Percentiles rank a stretch among this genome's conserved stretches.
These are phyloP conservation scores for Strigamia transsilvanica DNA, from an alignment of 2,888 invertebrate genomes.

Conservation along the genomic window DNA sequence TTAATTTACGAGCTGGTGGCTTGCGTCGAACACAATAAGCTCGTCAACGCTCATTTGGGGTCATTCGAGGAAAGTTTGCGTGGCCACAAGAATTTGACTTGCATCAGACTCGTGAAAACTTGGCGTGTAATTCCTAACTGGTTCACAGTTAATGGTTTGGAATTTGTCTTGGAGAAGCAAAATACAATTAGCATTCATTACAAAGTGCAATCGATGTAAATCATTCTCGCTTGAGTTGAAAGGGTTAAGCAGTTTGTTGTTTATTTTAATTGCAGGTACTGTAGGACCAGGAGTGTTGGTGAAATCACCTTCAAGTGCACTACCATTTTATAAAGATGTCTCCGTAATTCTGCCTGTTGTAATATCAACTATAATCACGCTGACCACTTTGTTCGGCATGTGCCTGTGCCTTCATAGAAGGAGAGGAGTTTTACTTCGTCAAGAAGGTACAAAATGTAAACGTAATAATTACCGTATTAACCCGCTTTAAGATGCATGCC, in stretches of 20 bases:
- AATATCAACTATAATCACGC: conserved; percentile 68
- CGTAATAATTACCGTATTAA: no score
- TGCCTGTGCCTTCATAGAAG: conserved; percentile 69
- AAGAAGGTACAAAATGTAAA: conserved; percentile 48
- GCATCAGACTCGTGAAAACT: conserved; percentile 26
- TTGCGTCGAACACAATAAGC: conserved; percentile 43
- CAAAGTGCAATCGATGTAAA: conserved; percentile 37
- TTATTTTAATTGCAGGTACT: conserved; percentile 49
- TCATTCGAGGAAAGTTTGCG: conserved; percentile 45
- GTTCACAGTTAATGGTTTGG: conserved; percentile 26
- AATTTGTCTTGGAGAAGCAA: conserved; percentile 35
- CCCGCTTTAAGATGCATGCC: no score
- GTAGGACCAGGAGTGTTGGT: conserved; percentile 52
- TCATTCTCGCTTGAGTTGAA: conserved; percentile 25
- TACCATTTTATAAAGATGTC: conserved; percentile 65
- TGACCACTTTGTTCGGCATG: conserved; percentile 69
- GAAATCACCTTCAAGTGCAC: conserved; percentile 54
- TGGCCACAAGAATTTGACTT: conserved; percentile 43
- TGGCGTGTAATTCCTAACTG: conserved; percentile 33
- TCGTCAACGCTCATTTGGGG: conserved; percentile 40
- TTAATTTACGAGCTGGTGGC: conserved; percentile 5
- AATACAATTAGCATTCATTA: conserved; percentile 46
- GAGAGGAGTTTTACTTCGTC: conserved; percentile 61
- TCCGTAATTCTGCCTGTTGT: conserved; percentile 68
- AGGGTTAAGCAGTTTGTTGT: not conserved